Evolutionary conservation across 2,888 invertebrate genomes (phyloP).

Genomic region (Serripes groenlandicus): DNA sequence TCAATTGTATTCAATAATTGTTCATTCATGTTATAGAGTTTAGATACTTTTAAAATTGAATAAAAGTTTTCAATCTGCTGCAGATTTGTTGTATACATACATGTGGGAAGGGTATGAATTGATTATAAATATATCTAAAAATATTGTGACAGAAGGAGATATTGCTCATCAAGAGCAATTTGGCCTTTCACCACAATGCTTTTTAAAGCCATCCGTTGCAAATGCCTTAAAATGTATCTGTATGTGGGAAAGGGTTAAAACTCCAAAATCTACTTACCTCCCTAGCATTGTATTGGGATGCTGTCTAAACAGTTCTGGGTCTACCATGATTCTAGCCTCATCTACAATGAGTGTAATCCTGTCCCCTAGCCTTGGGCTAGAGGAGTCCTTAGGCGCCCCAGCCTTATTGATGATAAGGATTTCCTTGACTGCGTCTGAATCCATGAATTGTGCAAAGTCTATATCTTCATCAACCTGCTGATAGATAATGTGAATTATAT

Average conservation of each 20-base stretch:
- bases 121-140: too few relatives aligned
- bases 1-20: too few relatives aligned
- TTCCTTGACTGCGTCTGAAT: background rate
- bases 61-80: too few relatives aligned
- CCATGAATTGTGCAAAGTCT: slow-evolving; percentile 18
- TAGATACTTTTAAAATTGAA: too few relatives aligned
- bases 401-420: slow-evolving; percentile 11
- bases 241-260: background rate
- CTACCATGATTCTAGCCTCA: slow-evolving; percentile 97
- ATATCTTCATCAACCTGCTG: slow-evolving; percentile 33
- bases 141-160: background rate
- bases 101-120: too few relatives aligned
- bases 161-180: background rate
- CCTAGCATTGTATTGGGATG: slow-evolving; percentile 99
- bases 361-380: slow-evolving; percentile 70
- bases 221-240: background rate
- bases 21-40: too few relatives aligned
- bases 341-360: slow-evolving; percentile 93
- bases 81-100: too few relatives aligned
- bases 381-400: slow-evolving; percentile 16
- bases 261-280: slow-evolving; percentile 85
- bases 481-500: too few relatives aligned
- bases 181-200: background rate
- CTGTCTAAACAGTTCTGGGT: slow-evolving; percentile 96
- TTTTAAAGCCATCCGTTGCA: background rate